phyloP scores from a whole-genome alignment of 2,797 vertebrate genomes.

The Pteropus rufus region DNA sequence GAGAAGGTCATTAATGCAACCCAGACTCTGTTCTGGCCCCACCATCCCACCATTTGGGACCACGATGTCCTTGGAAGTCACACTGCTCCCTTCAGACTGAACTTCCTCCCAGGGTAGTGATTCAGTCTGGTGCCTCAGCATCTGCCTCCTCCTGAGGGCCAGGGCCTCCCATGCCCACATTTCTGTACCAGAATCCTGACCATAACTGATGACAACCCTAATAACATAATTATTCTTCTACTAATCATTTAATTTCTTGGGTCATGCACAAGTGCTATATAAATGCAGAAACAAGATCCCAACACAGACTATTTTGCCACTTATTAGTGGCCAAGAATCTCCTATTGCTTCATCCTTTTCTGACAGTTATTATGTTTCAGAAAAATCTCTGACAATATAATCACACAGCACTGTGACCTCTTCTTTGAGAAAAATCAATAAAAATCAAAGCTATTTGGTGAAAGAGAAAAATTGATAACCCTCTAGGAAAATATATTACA shows the following conservation, averaged over 20 bases:
- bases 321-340: not conserved
- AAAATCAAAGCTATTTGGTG: not conserved
- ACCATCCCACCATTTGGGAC: not conserved
- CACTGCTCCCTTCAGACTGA: not conserved
- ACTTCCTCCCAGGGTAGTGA: not conserved
- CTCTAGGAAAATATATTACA: not conserved
- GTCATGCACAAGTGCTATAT: not conserved
- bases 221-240: not conserved
- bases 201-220: not conserved
- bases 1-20: not conserved
- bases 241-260: not conserved
- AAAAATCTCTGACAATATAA: not conserved
- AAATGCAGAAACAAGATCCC: not conserved
- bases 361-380: not conserved
- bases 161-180: not conserved
- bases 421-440: not conserved
- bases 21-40: not conserved
- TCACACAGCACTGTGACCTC: not conserved
- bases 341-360: not conserved
- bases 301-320: not conserved
- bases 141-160: not conserved
- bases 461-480: conserved; percentile 5
- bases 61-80: not conserved
- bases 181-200: not conserved
- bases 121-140: not conserved